Conservation (phyloP, 2,888 invertebrate genomes). For the Branchipolynoe longqiensis region DNA sequence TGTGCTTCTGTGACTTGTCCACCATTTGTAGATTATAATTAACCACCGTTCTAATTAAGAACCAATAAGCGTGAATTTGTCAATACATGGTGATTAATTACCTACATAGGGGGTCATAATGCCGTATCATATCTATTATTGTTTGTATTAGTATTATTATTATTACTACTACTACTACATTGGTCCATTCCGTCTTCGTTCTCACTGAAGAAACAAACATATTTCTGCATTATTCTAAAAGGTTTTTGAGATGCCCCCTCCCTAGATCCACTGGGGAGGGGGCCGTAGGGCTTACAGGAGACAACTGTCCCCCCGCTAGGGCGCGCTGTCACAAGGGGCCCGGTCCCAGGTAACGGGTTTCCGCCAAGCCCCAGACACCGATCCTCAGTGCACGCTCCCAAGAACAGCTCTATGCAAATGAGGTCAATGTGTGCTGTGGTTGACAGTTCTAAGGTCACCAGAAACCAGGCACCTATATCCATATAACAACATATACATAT, state of each 20-base stretch:
- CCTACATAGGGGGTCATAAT: no score
- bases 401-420: constrained; percentile 49
- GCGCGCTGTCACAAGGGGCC: constrained; percentile 5
- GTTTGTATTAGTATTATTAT: no score
- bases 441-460: constrained; percentile 25
- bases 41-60: not conserved
- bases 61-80: not conserved
- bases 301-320: constrained; percentile 27
- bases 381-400: not conserved
- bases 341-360: no score
- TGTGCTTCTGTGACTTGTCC: constrained; percentile 17
- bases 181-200: constrained; percentile 46
- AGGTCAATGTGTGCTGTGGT: constrained; percentile 26
- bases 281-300: not conserved
- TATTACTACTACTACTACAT: no score
- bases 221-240: not conserved
- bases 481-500: no score
- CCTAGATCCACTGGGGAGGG: not conserved
- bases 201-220: constrained; percentile 35
- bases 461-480: constrained; percentile 28
- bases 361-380: no score
- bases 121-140: constrained; percentile 9
- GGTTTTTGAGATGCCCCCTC: not conserved
- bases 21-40: constrained; percentile 33
- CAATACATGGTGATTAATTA: not conserved